Conservation (phyloP, 2,113 vertebrate genomes). For the Phylloscopus trochilus region DNA sequence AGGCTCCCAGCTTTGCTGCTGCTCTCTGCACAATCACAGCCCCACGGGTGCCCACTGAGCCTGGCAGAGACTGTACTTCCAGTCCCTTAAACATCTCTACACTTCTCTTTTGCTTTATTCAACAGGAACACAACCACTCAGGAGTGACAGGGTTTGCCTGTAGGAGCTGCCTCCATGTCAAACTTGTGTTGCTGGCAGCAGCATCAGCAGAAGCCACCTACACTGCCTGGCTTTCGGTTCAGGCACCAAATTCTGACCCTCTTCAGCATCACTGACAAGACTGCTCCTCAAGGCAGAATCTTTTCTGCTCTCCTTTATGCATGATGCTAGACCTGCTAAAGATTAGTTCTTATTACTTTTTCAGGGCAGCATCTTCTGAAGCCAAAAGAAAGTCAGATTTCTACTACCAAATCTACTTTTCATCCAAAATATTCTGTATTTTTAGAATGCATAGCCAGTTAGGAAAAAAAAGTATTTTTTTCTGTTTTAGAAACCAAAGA, state of each 20-base stretch:
- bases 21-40: accelerated
- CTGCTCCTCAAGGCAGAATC: neutral
- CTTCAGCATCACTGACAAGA: neutral
- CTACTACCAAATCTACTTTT: neutral
- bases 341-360: neutral
- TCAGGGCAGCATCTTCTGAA: neutral
- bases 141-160: neutral
- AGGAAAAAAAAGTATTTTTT: neutral
- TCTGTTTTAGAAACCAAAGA: neutral
- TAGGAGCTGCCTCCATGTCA: accelerated
- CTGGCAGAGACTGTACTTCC: neutral
- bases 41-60: accelerated
- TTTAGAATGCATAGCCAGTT: neutral
- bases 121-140: neutral
- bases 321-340: neutral
- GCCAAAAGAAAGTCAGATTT: neutral
- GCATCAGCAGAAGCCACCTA: accelerated
- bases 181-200: neutral
- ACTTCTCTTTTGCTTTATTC: neutral
- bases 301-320: neutral
- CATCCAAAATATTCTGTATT: neutral
- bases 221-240: accelerated
- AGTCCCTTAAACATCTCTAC: neutral
- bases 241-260: neutral
- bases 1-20: accelerated